Conservation (phyloP, 2,113 vertebrate species). For the Cottus gobio region DNA sequence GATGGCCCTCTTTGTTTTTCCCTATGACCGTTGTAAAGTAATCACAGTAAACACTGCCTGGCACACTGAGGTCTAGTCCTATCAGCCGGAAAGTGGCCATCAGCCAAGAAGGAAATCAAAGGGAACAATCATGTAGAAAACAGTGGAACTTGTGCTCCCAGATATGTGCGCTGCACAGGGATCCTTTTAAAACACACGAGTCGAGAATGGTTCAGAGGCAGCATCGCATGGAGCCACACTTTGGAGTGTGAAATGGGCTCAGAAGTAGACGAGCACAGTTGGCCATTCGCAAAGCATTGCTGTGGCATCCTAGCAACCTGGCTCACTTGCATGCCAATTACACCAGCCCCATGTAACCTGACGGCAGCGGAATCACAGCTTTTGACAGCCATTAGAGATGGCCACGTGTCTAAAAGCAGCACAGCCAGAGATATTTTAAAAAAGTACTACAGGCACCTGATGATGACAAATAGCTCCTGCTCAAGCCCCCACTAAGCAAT, state of each 20-base stretch:
- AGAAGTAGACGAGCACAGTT: constrained; percentile 57
- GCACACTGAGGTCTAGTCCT: constrained; percentile 71
- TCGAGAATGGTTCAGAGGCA: constrained; percentile 47
- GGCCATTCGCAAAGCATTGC: constrained; percentile 67
- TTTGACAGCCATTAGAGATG: constrained; percentile 25
- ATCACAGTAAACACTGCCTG: constrained; percentile 69
- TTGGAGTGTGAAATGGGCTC: constrained; percentile 62
- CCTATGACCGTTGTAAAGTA: constrained; percentile 41
- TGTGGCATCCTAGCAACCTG: constrained; percentile 67
- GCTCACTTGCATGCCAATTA: constrained; percentile 74
- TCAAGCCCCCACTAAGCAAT: constrained; percentile 1
- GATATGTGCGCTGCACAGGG: constrained; percentile 38
- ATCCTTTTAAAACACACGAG: constrained; percentile 45
- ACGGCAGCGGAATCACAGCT: constrained; percentile 29
- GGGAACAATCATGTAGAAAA: constrained; percentile 44
- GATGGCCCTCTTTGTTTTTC: constrained; percentile 65
- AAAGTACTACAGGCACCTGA: constrained; percentile 1
- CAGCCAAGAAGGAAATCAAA: constrained; percentile 62
- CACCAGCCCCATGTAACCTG: constrained; percentile 54
- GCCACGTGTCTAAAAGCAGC: constrained; percentile 3
- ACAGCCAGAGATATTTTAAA: background rate
- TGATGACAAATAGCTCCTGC: constrained; percentile 23
- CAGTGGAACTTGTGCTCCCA: constrained; percentile 36
- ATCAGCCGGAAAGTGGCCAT: constrained; percentile 61
- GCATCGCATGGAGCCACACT: constrained; percentile 54